Evolutionary conservation across 2,797 vertebrate genomes (phyloP), one percentile per base, ranked within the genome.

Genomic region (Limosa lapponica): DNA sequence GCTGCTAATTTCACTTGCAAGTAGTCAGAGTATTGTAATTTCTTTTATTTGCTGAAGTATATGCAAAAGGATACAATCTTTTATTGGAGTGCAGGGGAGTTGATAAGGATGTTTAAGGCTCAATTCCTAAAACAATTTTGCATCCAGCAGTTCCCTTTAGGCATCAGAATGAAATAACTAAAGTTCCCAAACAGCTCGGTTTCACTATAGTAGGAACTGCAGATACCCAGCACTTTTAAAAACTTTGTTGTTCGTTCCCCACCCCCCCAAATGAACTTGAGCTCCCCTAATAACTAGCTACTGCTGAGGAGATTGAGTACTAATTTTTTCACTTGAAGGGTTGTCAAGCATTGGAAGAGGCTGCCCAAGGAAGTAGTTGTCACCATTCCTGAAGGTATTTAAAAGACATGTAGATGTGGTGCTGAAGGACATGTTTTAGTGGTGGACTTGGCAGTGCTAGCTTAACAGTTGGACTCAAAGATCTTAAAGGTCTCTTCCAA

Each of bases 141-240:
- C 37, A 82, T 82, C 73, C 77, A 90, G 14, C 41, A 25, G 2
- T 85, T 96, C 88, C 90, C 71, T 65, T 94, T 94, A 95, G 83
- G 64, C 64, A 74, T 84, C 74, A 80, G 78, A 89, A 80, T 74
- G 71, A 73, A 95, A 80, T 77, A 88, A 64, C 48, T 8, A 1
- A 75, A 82, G 67, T 93, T 95, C 28, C 64, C 36, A 49, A 85
- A 51, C 48, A 82, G n/a, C 85, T 89, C 2, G 0, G 41, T 43
- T 93, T 77, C 55, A 18, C 82, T 88, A 94, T 27, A 80, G 67
- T 37, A 27, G 70, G 73, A 92, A 27, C 59, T 3, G 4, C 52
- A 37, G 74, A 81, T 65, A 67, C 32, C 15, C 36, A 82, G 41
- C 32, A 14, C 64, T 89, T 87, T 30, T 37, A 3, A 46, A 65